phyloP scores from a whole-genome alignment of 2,888 invertebrate genomes.

The Caenorhabditis sp. region DNA sequence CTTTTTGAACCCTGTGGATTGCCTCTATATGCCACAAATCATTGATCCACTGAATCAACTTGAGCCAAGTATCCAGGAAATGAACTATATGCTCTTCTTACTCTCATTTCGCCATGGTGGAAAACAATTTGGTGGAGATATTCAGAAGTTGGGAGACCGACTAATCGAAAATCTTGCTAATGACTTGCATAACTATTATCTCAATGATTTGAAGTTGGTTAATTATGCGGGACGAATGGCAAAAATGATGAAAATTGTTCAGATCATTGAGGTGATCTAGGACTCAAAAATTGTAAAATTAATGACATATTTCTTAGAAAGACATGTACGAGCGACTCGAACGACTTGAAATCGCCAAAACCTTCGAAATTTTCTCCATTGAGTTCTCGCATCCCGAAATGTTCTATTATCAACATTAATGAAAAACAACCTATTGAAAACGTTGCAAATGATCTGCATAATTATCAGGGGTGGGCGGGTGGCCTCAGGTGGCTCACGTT shows the following conservation, averaged over 20 bases:
- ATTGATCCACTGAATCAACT: neutral
- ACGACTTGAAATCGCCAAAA: neutral
- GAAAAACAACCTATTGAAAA: too few relatives aligned
- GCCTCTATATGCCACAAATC: neutral
- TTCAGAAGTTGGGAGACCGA: neutral
- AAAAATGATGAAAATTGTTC: neutral
- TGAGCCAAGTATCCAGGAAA: slow-evolving; percentile 3
- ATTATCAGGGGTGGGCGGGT: too few relatives aligned
- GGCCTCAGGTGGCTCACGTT: too few relatives aligned
- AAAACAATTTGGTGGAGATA: neutral
- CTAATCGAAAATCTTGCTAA: slow-evolving; percentile 4
- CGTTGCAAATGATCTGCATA: too few relatives aligned
- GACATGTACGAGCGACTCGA: neutral
- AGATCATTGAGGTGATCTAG: neutral
- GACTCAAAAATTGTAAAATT: too few relatives aligned
- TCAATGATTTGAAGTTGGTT: slow-evolving; percentile 15
- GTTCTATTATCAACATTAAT: neutral
- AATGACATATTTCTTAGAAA: neutral
- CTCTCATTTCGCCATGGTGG: neutral
- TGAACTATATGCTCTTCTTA: slow-evolving; percentile 2
- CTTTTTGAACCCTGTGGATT: slow-evolving; percentile 2
- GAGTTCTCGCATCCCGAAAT: neutral
- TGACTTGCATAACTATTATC: slow-evolving; percentile 22
- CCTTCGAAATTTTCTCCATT: neutral
- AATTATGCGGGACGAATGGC: slow-evolving; percentile 42